Base-by-base conservation (phyloP, 2,797 vertebrate genomes). In the Lagodon rhomboides region DNA sequence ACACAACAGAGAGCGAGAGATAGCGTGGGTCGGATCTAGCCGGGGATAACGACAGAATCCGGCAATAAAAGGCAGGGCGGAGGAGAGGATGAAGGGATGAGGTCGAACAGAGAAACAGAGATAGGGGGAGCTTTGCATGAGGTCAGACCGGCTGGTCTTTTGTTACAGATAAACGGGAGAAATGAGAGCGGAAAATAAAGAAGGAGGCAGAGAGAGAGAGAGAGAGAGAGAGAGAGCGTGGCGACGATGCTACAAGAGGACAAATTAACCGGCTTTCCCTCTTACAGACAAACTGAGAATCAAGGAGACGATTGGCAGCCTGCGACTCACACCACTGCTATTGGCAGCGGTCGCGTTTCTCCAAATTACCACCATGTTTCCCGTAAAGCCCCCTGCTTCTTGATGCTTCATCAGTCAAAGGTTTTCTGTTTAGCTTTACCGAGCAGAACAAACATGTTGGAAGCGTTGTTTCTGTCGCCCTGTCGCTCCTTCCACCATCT, bases 81-180 rank as follows among this genome's bases (percentile, higher is more conserved):
- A 81, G 80, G 88, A 84, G 68, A 82, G 85, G 85, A 90, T 91
- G 86, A 90, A 89, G 87, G 80, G 84, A 89, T 82, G 87, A 84
- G 83, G 81, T 77, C 7, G 53, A 75, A 85, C 84, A 90, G 68
- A 75, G 79, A 34, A 66, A 34, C 43, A 4, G 63, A 89, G 83
- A 82, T 82, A 83, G 43, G 61, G 77, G 44, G 72, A 84, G 87
- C 82, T 90, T 88, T 91, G 84, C 80, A 82, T 74, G 79, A 85
- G 85, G 87, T 89, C 86, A 78, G 63, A 38, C 56, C 11, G 23
- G 43, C 56, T 75, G 84, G 58, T 75, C 67, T 78, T 84, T 76
- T 73, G 66, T 82, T 82, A 30, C 62, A 76, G 86, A 92, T 87
- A 87, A 90, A 87, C 13, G 12, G 50, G 67, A 84, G 65, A 77